Evolutionary conservation across 2,888 invertebrate genomes (phyloP).

Genomic region (Hypena proboscidalis): DNA sequence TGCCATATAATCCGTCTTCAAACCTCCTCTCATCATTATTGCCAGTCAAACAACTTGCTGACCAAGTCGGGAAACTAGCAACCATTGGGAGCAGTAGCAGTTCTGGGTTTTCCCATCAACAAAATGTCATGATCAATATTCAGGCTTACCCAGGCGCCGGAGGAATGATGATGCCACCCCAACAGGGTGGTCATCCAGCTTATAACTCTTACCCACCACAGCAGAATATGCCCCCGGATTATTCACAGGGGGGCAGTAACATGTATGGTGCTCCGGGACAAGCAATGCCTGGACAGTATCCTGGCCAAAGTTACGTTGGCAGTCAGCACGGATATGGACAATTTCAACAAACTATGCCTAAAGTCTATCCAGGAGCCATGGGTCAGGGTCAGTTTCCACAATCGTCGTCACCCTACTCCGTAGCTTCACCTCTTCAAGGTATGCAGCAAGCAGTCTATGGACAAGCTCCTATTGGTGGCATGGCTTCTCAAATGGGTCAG

Average conservation of each 20-base stretch:
- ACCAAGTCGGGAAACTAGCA: constrained; percentile 78
- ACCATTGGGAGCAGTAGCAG: constrained; percentile 57
- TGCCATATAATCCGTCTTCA: constrained; percentile 68
- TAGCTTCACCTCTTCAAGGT: constrained; percentile 70
- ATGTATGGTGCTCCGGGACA: constrained; percentile 72
- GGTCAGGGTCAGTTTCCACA: constrained; percentile 59
- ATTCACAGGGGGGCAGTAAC: constrained; percentile 59
- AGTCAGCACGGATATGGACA: constrained; percentile 65
- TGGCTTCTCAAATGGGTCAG: constrained; percentile 51
- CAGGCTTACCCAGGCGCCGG: constrained; percentile 86
- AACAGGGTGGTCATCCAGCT: too few species aligned
- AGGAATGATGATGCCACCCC: constrained; percentile 76
- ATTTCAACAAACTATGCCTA: constrained; percentile 62
- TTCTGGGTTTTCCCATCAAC: constrained; percentile 84
- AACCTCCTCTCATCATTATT: constrained; percentile 72
- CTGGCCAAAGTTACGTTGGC: constrained; percentile 63
- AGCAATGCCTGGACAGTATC: constrained; percentile 64
- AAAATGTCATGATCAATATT: constrained; percentile 87
- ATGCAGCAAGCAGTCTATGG: constrained; percentile 80
- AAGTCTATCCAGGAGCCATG: constrained; percentile 63
- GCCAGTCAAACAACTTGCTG: constrained; percentile 78
- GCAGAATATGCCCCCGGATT: constrained; percentile 74
- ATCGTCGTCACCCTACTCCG: constrained; percentile 62
- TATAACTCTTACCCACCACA: constrained; percentile 71
- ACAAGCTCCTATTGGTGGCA: constrained; percentile 49